These are phyloP conservation scores for Apodemia mormo DNA, from an alignment of 2,888 invertebrate genomes.

Conservation along the genomic window DNA sequence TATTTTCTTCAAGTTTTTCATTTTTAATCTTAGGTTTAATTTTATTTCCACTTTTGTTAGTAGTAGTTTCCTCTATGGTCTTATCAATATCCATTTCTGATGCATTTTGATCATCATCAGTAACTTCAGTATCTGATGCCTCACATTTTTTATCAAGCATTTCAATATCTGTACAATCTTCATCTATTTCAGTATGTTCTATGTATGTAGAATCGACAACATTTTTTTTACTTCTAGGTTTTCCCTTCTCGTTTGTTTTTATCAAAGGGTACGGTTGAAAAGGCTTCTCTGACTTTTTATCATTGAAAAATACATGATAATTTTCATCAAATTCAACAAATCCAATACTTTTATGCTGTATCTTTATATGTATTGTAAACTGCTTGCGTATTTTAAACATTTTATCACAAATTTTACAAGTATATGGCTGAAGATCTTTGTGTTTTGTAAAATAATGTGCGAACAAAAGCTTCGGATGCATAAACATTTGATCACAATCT, in stretches of 20 bases:
- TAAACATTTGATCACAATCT: conserved; percentile 53
- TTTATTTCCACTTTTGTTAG: background rate
- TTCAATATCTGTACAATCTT: background rate
- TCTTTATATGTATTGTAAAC: conserved; percentile 68
- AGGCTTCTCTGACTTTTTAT: conserved; percentile 55
- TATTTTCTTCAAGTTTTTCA: background rate
- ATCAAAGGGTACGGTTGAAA: conserved; percentile 42
- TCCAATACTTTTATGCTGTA: conserved; percentile 58
- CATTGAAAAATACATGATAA: conserved; percentile 62
- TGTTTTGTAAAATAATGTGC: conserved; percentile 60
- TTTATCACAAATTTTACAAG: conserved; percentile 61
- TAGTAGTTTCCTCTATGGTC: background rate
- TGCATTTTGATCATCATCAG: background rate
- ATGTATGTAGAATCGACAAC: too few relatives aligned
- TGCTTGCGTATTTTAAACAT: conserved; percentile 55
- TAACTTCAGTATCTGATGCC: background rate
- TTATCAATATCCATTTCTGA: background rate
- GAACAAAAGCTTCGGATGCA: conserved; percentile 64
- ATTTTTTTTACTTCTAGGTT: conserved; percentile 3
- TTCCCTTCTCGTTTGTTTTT: conserved; percentile 15
- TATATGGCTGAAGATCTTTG: conserved; percentile 58
- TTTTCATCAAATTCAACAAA: conserved; percentile 66
- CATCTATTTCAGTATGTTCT: too few relatives aligned
- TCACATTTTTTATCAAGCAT: background rate
- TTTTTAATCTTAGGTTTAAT: background rate